Evolutionary conservation across 1,140 invertebrate genomes (phyloP), one percentile per base, ranked within the genome.

Genomic region (Dendroctonus valens): DNA sequence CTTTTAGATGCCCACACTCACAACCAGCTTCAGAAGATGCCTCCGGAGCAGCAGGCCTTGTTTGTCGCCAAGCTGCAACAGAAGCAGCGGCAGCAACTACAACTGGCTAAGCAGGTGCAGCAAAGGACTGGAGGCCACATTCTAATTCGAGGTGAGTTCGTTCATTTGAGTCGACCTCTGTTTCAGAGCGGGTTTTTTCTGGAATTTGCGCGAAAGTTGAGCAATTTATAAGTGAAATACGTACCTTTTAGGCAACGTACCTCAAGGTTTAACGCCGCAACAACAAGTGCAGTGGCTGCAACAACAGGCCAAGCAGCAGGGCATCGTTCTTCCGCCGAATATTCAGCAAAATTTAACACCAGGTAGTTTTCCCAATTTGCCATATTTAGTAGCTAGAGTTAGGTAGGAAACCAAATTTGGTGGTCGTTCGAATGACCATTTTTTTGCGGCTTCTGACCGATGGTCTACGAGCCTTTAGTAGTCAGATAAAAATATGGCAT

Each of bases 11-110:
- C 88, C 6, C 88, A 91, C 68, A 91, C 90, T 5, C 90, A 92
- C 73, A 88, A 90, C n/a, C 89, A 92, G 68, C 76, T 92, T 38
- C 90, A 92, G 72, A 89, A 91, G 60, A 86, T 93, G 84, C 88
- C 91, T 73, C 88, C 89, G 0, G 85, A 89, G 59, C 89, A 92
- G 69, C 81, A 89, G 39, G 87, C 88, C 4, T 83, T 91, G 73
- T 92, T 91, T 71, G 86, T 92, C 0, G 85, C 89, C 6, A 89
- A 89, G 72, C 78, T 92, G 42, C 66, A 66, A 26, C 88, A 91
- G 70, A 88, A 88, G 71, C 83, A 88, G 52, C 86, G 85, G 65
- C 75, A 88, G 5, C 75, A 88, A 4, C 74, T 77, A 50, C 77
- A 78, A 62, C 76, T 81, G 59, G 70, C 78, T 7, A 79, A 73